Conservation (phyloP, 2,888 invertebrate species). For the Tiphia femorata region DNA sequence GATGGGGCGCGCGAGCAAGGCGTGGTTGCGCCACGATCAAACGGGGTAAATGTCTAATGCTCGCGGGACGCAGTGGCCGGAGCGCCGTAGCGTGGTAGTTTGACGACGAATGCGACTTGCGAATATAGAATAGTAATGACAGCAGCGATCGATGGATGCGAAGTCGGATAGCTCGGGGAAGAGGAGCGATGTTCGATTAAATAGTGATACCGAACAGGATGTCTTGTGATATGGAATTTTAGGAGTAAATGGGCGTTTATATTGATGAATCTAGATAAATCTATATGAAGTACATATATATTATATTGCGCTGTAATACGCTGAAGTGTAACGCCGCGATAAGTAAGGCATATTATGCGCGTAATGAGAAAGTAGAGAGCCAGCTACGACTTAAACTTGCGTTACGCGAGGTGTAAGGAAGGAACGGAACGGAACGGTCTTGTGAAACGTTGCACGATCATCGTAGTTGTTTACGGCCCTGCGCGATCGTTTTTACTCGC, state of each 20-base stretch:
- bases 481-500: too few relatives aligned
- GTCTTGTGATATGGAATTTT: slow-evolving; percentile 58
- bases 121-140: slow-evolving; percentile 13
- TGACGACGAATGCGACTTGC: too few relatives aligned
- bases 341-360: slow-evolving; percentile 7
- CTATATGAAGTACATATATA: slow-evolving; percentile 34
- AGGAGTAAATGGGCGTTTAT: slow-evolving; percentile 49
- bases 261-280: slow-evolving; percentile 41
- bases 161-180: too few relatives aligned
- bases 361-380: slow-evolving; percentile 21
- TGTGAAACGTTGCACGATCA: slow-evolving; percentile 30
- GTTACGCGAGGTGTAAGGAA: slow-evolving; percentile 12
- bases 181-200: slow-evolving; percentile 37
- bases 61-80: too few relatives aligned
- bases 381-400: background rate
- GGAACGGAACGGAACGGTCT: slow-evolving; percentile 19
- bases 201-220: slow-evolving; percentile 59
- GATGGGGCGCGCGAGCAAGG: too few relatives aligned
- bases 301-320: slow-evolving; percentile 30
- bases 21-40: too few relatives aligned
- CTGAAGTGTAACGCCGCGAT: slow-evolving; percentile 12
- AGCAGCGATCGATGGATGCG: slow-evolving; percentile 12
- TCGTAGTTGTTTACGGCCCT: slow-evolving; percentile 11
- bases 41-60: too few relatives aligned
- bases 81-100: too few relatives aligned